Conservation (phyloP, 1,140 invertebrate species). For the Prorops nasuta region DNA sequence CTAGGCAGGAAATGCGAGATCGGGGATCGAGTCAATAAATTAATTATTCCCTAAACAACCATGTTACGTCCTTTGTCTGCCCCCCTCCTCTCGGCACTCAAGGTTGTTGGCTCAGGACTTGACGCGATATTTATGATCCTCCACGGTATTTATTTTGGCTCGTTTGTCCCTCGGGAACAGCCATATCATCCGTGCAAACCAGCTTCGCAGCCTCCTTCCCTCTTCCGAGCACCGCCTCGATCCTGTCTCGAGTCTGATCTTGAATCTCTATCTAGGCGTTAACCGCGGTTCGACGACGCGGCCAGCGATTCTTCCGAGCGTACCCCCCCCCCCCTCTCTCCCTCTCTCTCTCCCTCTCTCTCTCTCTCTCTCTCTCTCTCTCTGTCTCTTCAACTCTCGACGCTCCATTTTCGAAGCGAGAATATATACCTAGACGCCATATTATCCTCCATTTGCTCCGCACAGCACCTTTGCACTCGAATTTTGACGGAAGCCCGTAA, state of each 20-base stretch:
- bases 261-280: background rate
- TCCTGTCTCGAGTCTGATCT: background rate
- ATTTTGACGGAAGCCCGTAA: too few relatives aligned
- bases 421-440: too few relatives aligned
- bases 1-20: too few relatives aligned
- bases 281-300: background rate
- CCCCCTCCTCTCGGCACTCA: background rate
- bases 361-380: background rate
- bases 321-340: constrained; percentile 1
- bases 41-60: constrained; percentile 23
- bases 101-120: background rate
- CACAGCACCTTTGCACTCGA: too few relatives aligned
- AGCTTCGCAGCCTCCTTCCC: background rate
- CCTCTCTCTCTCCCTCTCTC: background rate
- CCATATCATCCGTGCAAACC: background rate
- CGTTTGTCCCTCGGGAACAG: background rate
- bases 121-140: background rate
- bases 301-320: too few relatives aligned
- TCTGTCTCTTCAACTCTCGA: too few relatives aligned
- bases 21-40: constrained; percentile 32
- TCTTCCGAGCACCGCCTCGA: background rate
- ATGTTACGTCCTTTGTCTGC: constrained; percentile 1
- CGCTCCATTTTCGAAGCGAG: too few relatives aligned
- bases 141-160: background rate
- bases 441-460: too few relatives aligned